phyloP scores from a whole-genome alignment of 2,113 vertebrate species.

The Natator depressus region DNA sequence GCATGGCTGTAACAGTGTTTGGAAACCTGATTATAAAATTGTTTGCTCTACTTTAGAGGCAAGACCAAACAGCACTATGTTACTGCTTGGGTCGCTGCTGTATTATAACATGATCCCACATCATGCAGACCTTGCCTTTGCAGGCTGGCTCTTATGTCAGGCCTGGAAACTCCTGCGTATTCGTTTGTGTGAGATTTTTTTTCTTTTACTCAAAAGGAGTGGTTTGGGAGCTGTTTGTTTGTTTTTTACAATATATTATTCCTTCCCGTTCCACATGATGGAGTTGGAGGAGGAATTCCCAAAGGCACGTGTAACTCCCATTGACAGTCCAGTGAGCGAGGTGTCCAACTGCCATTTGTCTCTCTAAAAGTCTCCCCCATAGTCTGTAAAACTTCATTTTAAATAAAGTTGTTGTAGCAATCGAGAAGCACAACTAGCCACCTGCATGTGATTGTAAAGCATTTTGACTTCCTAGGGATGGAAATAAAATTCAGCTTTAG shows the following conservation, averaged over 20 bases:
- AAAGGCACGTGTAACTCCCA: background rate
- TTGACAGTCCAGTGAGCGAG: background rate
- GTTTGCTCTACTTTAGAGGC: background rate
- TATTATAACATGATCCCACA: background rate
- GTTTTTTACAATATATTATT: background rate
- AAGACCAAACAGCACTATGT: background rate
- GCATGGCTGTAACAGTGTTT: background rate
- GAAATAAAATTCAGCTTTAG: slow-evolving; percentile 54
- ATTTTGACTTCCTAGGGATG: slow-evolving; percentile 27
- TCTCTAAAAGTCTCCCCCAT: background rate
- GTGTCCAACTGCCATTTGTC: background rate
- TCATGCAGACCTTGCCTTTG: background rate
- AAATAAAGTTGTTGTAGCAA: background rate
- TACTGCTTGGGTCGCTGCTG: background rate
- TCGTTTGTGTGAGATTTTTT: background rate
- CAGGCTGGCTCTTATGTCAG: background rate
- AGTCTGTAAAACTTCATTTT: background rate
- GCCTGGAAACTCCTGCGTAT: background rate
- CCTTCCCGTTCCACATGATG: background rate
- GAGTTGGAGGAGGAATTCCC: background rate
- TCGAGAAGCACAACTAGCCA: background rate
- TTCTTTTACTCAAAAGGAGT: background rate
- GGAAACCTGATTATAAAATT: background rate
- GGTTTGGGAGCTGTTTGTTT: background rate
- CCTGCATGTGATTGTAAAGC: slow-evolving; percentile 5